phyloP scores from a whole-genome alignment of 2,113 vertebrate genomes.

The Pithys albifrons region DNA sequence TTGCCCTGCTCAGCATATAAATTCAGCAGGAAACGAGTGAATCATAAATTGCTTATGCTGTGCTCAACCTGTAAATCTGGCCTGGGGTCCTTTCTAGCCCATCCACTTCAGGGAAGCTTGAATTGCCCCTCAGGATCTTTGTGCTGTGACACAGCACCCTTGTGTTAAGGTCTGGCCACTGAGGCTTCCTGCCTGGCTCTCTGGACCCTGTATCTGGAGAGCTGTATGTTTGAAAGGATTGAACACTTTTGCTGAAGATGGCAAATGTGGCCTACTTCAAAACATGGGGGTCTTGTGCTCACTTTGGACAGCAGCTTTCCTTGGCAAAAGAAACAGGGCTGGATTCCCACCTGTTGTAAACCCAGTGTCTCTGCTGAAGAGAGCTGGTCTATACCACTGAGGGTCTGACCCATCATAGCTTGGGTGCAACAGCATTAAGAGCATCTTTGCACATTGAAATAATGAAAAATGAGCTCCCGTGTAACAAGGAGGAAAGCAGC shows the following conservation, averaged over 20 bases:
- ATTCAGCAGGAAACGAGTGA: neutral
- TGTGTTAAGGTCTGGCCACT: neutral
- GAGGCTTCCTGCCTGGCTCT: neutral
- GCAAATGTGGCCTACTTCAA: neutral
- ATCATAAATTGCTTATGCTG: neutral
- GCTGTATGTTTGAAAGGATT: neutral
- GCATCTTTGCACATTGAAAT: neutral
- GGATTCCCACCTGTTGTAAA: neutral
- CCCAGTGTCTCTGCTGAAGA: neutral
- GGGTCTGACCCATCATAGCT: neutral
- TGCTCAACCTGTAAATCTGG: neutral
- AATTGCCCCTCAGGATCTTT: neutral
- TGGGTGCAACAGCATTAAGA: neutral
- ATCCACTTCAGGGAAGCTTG: neutral
- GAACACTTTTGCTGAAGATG: neutral
- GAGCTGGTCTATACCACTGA: accelerated
- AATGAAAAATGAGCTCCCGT: neutral
- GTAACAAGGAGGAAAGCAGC: neutral
- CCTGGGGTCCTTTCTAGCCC: neutral
- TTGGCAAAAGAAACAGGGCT: neutral
- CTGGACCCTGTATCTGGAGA: neutral
- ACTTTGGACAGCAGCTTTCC: neutral
- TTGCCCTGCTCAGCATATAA: neutral
- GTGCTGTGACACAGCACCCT: neutral
- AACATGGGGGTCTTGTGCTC: neutral